A percentile compares a stretch with the other conserved stretches of the same genome.
Conservation (phyloP, 35 echinoderm and acorn worm genomes). For the Stichopus chloronotus region DNA sequence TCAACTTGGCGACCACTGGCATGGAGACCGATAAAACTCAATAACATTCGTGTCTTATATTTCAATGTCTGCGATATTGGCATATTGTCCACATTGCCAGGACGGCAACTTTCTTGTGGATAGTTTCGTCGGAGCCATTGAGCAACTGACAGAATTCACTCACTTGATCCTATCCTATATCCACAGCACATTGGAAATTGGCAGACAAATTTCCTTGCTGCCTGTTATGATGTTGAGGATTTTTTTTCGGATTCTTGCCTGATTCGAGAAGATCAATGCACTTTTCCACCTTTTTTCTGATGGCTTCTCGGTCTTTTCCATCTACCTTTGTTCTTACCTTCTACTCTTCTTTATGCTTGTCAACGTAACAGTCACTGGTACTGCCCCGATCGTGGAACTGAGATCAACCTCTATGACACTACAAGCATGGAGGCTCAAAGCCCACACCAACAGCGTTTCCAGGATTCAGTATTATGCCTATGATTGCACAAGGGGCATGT, state of each 20-base stretch:
- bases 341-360: constrained; percentile 16
- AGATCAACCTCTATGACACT: not conserved
- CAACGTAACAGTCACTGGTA: not conserved
- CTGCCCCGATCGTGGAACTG: not conserved
- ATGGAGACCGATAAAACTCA: too few relatives aligned
- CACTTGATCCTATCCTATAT: not conserved
- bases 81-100: too few relatives aligned
- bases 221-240: constrained; percentile 6
- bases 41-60: too few relatives aligned
- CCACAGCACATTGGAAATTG: not conserved
- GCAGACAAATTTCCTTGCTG: not conserved
- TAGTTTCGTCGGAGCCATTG: not conserved
- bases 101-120: too few relatives aligned
- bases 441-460: not conserved
- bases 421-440: constrained; percentile 34
- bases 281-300: constrained; percentile 3
- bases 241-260: not conserved
- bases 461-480: constrained; percentile 10
- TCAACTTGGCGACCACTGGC: too few relatives aligned
- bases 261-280: constrained; percentile 1
- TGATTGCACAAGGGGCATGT: constrained; percentile 37
- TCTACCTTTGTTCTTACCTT: constrained; percentile 13
- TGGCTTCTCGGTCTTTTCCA: constrained; percentile 38
- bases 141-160: constrained; percentile 5
- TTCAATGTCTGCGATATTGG: too few relatives aligned